phyloP scores from a whole-genome alignment of 2,113 vertebrate genomes.

The Phyllostomus hastatus region DNA sequence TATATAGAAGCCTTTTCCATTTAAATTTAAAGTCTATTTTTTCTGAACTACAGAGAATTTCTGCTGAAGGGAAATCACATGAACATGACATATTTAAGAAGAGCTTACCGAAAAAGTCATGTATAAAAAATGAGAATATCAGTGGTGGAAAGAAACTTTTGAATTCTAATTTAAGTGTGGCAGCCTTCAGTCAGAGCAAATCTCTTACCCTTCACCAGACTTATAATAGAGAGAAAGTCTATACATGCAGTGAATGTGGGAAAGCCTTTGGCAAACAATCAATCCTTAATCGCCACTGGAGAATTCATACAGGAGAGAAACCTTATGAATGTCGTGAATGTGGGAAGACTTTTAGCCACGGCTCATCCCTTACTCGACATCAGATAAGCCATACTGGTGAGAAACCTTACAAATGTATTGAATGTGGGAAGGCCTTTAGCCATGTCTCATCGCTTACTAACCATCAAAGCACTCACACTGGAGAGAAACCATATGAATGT shows the following conservation, averaged over 20 bases:
- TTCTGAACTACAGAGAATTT: conserved; percentile 52
- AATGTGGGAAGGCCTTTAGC: conserved; percentile 69
- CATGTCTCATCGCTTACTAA: conserved; percentile 57
- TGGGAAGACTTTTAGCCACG: conserved; percentile 66
- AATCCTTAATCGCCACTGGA: conserved; percentile 56
- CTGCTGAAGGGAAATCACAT: conserved; percentile 35
- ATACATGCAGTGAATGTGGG: conserved; percentile 60
- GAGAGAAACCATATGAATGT: conserved; percentile 69
- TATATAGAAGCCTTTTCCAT: neutral
- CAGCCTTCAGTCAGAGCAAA: conserved; percentile 45
- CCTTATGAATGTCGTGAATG: conserved; percentile 59
- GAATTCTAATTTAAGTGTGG: conserved; percentile 31
- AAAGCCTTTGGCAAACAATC: conserved; percentile 67
- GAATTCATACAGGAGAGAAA: conserved; percentile 68
- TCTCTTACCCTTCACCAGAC: conserved; percentile 29
- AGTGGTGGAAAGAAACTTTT: conserved; percentile 6
- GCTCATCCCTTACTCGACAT: conserved; percentile 66
- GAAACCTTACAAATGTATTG: conserved; percentile 63
- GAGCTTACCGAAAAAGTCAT: conserved; percentile 2
- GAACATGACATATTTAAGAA: conserved; percentile 36
- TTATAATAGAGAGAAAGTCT: conserved; percentile 43
- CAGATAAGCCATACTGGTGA: conserved; percentile 67
- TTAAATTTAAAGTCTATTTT: conserved; percentile 18
- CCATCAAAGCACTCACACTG: conserved; percentile 66
- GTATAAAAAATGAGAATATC: conserved; percentile 32